Conservation (phyloP, 2,113 vertebrate genomes). For the Calypte anna region DNA sequence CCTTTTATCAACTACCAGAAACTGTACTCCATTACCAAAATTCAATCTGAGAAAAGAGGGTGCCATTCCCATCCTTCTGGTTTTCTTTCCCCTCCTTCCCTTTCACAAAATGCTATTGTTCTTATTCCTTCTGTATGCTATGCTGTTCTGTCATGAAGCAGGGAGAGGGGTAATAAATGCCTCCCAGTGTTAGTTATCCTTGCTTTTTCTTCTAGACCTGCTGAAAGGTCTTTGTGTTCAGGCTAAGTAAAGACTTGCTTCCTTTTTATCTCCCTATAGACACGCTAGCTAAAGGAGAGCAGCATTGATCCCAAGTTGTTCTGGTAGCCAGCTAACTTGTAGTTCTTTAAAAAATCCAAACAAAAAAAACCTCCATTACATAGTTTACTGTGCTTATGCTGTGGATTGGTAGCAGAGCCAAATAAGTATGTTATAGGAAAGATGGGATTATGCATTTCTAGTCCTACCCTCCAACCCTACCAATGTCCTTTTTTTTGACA, state of each 20-base stretch:
- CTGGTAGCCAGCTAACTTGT: background rate
- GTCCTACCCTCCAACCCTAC: too few relatives aligned
- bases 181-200: background rate
- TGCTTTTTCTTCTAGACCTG: background rate
- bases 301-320: background rate
- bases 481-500: too few relatives aligned
- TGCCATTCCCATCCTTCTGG: too few relatives aligned
- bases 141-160: background rate
- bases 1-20: too few relatives aligned
- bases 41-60: too few relatives aligned
- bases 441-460: too few relatives aligned
- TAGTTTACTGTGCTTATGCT: background rate
- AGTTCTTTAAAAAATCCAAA: background rate
- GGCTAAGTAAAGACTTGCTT: background rate
- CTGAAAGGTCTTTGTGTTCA: background rate
- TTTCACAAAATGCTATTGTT: background rate
- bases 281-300: background rate
- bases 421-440: background rate
- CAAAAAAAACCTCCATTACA: background rate
- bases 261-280: background rate
- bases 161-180: background rate
- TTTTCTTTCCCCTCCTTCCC: too few relatives aligned
- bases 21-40: too few relatives aligned
- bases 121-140: background rate
- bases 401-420: background rate